These are phyloP conservation scores for Chloromyia formosa DNA, from an alignment of 2,888 invertebrate species.

Conservation along the genomic window DNA sequence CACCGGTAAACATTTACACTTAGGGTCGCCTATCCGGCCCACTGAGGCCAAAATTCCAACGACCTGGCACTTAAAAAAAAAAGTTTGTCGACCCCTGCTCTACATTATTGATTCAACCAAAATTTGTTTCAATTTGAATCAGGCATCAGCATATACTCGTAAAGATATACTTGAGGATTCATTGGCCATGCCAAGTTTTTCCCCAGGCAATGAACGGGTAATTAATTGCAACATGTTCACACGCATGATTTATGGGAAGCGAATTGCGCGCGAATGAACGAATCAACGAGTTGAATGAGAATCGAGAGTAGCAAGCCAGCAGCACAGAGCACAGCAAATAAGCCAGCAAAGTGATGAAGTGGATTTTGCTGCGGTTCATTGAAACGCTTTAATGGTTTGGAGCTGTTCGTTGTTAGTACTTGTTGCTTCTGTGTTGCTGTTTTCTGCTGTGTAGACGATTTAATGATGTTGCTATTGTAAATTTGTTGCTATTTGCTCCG, in stretches of 20 bases:
- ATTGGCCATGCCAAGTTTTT: background rate
- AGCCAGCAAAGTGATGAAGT: slow-evolving; percentile 20
- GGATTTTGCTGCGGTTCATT: slow-evolving; percentile 35
- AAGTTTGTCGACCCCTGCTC: no score
- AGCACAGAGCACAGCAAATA: background rate
- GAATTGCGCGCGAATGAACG: slow-evolving; percentile 4
- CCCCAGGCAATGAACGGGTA: slow-evolving; percentile 2
- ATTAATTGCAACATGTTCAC: slow-evolving; percentile 42
- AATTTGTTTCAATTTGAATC: no score
- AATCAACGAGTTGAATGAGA: background rate
- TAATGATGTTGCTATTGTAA: background rate
- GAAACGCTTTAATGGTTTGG: slow-evolving; percentile 29
- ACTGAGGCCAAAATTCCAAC: no score
- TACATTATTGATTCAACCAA: no score
- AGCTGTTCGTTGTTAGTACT: background rate
- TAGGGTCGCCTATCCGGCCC: no score
- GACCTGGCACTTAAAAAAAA: no score
- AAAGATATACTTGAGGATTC: no score
- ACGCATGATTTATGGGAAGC: slow-evolving; percentile 37
- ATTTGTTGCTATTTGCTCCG: background rate
- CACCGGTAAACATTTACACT: no score
- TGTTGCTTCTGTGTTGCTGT: background rate
- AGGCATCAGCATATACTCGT: no score
- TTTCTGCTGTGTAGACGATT: slow-evolving; percentile 30
- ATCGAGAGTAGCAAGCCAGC: background rate